A percentile compares a stretch with the other conserved stretches of the same genome.
Evolutionary conservation across 1,140 invertebrate genomes (phyloP).

Genomic region (Trichoplusia ni): DNA sequence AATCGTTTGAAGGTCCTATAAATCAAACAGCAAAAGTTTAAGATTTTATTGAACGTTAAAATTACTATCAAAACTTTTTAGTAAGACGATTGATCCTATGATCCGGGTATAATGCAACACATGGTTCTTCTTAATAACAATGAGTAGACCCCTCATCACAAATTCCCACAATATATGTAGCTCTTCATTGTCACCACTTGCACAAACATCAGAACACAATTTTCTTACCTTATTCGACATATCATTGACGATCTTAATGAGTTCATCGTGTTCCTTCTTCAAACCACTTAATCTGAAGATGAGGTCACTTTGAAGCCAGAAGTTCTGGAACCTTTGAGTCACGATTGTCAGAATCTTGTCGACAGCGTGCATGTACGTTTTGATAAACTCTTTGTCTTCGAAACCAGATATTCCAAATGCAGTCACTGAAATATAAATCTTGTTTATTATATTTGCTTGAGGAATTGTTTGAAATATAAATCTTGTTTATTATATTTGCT

Average conservation of each 20-base stretch:
- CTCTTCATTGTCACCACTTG: no score
- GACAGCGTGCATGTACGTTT: constrained; percentile 34
- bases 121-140: no score
- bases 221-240: constrained; percentile 38
- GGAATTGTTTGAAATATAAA: not conserved
- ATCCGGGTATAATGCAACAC: no score
- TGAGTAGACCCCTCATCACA: no score
- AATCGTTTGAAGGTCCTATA: no score
- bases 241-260: constrained; percentile 32
- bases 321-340: constrained; percentile 26
- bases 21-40: no score
- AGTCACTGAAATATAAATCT: constrained; percentile 33
- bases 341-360: constrained; percentile 36
- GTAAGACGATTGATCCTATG: no score
- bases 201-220: not conserved
- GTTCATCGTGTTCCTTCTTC: constrained; percentile 41
- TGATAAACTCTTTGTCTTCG: constrained; percentile 25
- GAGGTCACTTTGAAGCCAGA: constrained; percentile 36
- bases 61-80: no score
- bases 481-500: not conserved
- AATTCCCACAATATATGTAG: no score
- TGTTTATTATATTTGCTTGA: not conserved
- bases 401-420: constrained; percentile 33
- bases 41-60: no score
- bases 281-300: constrained; percentile 34